These are phyloP conservation scores for Blomia tropicalis DNA, from an alignment of 2,888 invertebrate genomes.

Conservation along the genomic window DNA sequence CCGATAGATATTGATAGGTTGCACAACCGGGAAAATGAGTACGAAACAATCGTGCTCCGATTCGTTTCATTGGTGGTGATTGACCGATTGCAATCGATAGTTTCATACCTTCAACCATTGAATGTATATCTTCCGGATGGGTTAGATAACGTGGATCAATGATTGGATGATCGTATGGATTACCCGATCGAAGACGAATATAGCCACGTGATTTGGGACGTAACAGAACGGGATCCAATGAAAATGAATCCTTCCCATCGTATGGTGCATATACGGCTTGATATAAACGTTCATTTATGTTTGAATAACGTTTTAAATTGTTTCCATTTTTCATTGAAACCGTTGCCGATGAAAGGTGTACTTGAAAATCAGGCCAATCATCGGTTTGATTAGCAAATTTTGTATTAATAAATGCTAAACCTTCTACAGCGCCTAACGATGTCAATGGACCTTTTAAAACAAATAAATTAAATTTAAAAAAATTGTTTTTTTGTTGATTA, in stretches of 20 bases:
- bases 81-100: constrained; percentile 48
- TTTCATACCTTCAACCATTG: constrained; percentile 49
- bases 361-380: constrained; percentile 81
- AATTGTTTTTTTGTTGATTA: not conserved
- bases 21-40: constrained; percentile 63
- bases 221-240: constrained; percentile 30
- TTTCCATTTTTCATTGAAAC: constrained; percentile 64
- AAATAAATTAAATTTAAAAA: not conserved
- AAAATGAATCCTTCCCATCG: constrained; percentile 21
- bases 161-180: constrained; percentile 69
- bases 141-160: constrained; percentile 85
- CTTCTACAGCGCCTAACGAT: constrained; percentile 68
- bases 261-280: constrained; percentile 15
- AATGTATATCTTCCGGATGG: constrained; percentile 56
- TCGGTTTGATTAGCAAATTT: constrained; percentile 61
- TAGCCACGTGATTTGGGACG: constrained; percentile 30
- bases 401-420: constrained; percentile 67
- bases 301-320: constrained; percentile 1
- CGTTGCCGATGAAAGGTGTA: constrained; percentile 67
- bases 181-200: constrained; percentile 36
- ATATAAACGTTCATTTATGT: not conserved
- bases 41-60: constrained; percentile 56
- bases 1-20: constrained; percentile 26
- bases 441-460: constrained; percentile 55
- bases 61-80: constrained; percentile 59